These are phyloP conservation scores for Acanthis flammea DNA, from an alignment of 2,797 vertebrate species.

Conservation along the genomic window DNA sequence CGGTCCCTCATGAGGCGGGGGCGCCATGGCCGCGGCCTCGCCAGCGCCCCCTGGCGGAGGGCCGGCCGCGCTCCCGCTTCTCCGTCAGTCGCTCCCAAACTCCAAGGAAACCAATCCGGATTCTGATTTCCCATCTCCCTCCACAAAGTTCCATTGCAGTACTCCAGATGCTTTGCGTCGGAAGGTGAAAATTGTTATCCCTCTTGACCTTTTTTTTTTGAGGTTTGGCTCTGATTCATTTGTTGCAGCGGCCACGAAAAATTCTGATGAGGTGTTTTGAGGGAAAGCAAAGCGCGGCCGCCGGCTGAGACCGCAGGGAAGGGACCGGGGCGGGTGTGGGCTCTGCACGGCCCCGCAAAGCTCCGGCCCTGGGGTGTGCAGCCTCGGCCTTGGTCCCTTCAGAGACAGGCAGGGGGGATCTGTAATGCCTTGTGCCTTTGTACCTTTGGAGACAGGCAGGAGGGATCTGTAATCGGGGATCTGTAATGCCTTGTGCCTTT, in stretches of 20 bases:
- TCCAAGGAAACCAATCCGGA: fast-evolving
- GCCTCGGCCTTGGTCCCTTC: not conserved
- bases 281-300: not conserved
- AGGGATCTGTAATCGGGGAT: not conserved
- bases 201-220: too few relatives aligned
- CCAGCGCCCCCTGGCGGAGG: not conserved
- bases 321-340: not conserved
- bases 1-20: fast-evolving
- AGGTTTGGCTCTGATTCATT: not conserved
- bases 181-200: not conserved
- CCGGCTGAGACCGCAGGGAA: fast-evolving
- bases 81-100: fast-evolving
- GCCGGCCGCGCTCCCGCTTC: fast-evolving
- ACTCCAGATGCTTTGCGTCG: not conserved
- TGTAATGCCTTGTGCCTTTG: not conserved
- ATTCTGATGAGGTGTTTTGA: not conserved
- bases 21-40: not conserved
- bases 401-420: not conserved
- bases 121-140: not conserved
- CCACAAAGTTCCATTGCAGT: not conserved
- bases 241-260: not conserved
- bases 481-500: not conserved
- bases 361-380: too few relatives aligned
- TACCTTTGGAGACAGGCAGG: not conserved
- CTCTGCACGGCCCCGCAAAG: not conserved